Percentiles rank a stretch among this genome's conserved stretches.
phyloP scores from a whole-genome alignment of 2,888 invertebrate species.

The Parelbella ahira region DNA sequence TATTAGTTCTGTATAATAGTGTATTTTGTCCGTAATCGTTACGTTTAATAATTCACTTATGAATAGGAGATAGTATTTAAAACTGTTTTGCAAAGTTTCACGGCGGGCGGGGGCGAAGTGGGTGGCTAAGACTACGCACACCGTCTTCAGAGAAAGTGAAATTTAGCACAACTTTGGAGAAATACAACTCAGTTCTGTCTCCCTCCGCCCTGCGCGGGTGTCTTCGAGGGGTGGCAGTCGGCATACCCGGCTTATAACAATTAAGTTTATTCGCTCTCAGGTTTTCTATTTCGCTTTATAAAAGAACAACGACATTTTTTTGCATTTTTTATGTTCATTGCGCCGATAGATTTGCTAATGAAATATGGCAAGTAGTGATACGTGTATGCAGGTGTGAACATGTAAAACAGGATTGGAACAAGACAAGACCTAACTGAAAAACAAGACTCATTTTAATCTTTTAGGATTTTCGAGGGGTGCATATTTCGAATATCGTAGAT shows the following conservation, averaged over 20 bases:
- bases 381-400: too few relatives aligned
- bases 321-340: constrained; percentile 25
- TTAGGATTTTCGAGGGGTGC: constrained; percentile 23
- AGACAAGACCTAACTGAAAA: too few relatives aligned
- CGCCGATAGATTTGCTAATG: constrained; percentile 8
- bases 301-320: constrained; percentile 35
- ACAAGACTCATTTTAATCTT: constrained; percentile 16
- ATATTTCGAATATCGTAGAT: constrained; percentile 33
- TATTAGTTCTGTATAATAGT: too few relatives aligned
- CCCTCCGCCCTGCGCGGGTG: constrained; percentile 48
- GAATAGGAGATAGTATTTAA: constrained; percentile 34
- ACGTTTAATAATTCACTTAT: constrained; percentile 11
- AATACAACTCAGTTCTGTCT: constrained; percentile 65
- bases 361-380: too few relatives aligned
- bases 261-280: constrained; percentile 75
- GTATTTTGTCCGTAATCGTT: too few relatives aligned
- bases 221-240: constrained; percentile 56
- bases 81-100: constrained; percentile 62
- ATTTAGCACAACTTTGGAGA: constrained; percentile 79
- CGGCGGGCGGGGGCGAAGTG: constrained; percentile 50
- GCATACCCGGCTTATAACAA: constrained; percentile 76
- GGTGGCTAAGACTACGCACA: constrained; percentile 75
- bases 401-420: too few relatives aligned
- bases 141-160: constrained; percentile 79
- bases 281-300: constrained; percentile 59